Evolutionary conservation across 2,888 invertebrate species (phyloP), one percentile per base, ranked within the genome.

Genomic region (Cataglyphis albicans): DNA sequence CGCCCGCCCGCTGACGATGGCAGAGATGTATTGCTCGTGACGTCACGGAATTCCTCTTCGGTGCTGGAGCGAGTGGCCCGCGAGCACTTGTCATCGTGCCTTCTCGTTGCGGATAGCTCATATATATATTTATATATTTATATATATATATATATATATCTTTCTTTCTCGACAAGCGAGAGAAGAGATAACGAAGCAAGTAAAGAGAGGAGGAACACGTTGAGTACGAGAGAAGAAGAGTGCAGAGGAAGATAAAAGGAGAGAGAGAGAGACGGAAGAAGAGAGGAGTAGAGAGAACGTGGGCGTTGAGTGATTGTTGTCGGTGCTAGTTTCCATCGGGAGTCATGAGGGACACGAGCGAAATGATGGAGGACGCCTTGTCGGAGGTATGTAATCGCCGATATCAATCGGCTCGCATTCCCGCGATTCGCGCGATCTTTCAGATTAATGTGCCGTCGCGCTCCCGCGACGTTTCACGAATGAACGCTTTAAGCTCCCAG

Each of bases 321-420:
- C 88, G 87, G 90, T 89, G 90, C 88, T 83, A 90, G 88, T 88
- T 89, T 85, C 89, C 86, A 87, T 89, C 82, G 84, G 83, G 85
- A 89, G 85, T 88, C 88, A 93, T 93, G 93, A 92, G 92, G 92
- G 92, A 92, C 88, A 92, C 92, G 87, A 91, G 89, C 91, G 92
- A 93, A 89, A 92, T 91, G 90, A 94, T 93, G 93, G 93, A 93
- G 91, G 93, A 93, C 90, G 90, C 91, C 86, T 89, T 93, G 88
- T 92, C 92, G 72, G 93, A 93, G 93, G 94, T 94, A 93, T 84
- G 90, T 87, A 90, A 83, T 76, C 38, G 29, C 59, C 55, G 84
- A 85, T 84, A 84, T 38, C 3, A 38, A 55, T 52, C 76, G 65
- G 12, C 3, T 6, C 41, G 18, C 21, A n/a, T 70, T 21, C 35